A percentile compares a stretch with the other conserved stretches of the same genome.
These are phyloP conservation scores for Molanna angustata DNA, from an alignment of 2,888 invertebrate genomes.

Conservation along the genomic window DNA sequence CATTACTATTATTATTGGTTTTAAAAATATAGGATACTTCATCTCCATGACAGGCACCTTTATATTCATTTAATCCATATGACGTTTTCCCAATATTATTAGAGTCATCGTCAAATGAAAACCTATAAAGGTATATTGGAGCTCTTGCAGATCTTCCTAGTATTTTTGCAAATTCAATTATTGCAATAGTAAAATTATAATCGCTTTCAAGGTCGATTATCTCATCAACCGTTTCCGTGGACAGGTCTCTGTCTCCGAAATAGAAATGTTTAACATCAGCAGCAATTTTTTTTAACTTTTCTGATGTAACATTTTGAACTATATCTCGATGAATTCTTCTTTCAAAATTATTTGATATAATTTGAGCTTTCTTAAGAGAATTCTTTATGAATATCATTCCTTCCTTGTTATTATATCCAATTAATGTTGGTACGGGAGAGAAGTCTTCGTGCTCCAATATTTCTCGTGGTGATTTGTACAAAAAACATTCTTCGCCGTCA, in stretches of 20 bases:
- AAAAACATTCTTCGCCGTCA: slow-evolving; percentile 20
- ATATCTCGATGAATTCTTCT: slow-evolving; percentile 47
- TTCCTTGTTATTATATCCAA: slow-evolving; percentile 25
- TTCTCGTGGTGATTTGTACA: slow-evolving; percentile 12
- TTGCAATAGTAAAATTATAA: slow-evolving; percentile 16
- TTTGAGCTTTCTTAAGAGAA: slow-evolving; percentile 31
- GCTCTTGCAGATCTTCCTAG: not conserved
- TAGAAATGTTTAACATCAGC: slow-evolving; percentile 43
- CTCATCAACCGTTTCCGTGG: slow-evolving; percentile 33
- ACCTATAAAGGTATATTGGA: slow-evolving; percentile 26
- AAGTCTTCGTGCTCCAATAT: slow-evolving; percentile 14
- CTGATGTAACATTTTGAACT: slow-evolving; percentile 41
- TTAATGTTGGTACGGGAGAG: slow-evolving; percentile 16
- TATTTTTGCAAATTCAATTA: slow-evolving; percentile 17
- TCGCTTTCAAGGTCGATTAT: slow-evolving; percentile 24
- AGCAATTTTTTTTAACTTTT: slow-evolving; percentile 39
- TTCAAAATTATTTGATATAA: slow-evolving; percentile 38
- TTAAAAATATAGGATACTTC: slow-evolving; percentile 30
- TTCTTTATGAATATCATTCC: slow-evolving; percentile 18
- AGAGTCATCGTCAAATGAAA: slow-evolving; percentile 21
- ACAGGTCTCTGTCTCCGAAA: slow-evolving; percentile 40
- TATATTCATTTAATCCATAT: too few species aligned
- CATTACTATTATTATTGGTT: slow-evolving; percentile 16
- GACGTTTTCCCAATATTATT: slow-evolving; percentile 15
- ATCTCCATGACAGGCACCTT: slow-evolving; percentile 27